phyloP scores from a whole-genome alignment of 2,888 invertebrate species.

The Lithophane socia region DNA sequence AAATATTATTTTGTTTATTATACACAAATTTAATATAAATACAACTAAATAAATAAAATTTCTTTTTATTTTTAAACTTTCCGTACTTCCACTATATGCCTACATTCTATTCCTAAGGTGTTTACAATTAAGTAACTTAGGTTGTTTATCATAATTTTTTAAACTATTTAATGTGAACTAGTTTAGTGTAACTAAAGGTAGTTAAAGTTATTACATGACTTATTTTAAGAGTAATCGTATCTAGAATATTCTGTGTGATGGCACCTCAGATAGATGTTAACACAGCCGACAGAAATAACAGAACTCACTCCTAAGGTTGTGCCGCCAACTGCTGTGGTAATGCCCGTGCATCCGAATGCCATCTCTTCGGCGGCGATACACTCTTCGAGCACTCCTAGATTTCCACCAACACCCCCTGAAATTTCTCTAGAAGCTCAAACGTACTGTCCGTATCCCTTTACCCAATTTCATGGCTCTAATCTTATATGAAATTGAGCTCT shows the following conservation, averaged over 20 bases:
- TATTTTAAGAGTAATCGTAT: slow-evolving; percentile 10
- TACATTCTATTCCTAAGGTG: not conserved
- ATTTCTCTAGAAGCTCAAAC: slow-evolving; percentile 63
- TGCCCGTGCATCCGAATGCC: slow-evolving; percentile 94
- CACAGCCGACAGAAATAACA: slow-evolving; percentile 1
- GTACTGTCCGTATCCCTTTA: slow-evolving; percentile 79
- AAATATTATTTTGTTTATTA: not conserved
- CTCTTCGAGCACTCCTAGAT: slow-evolving; percentile 91
- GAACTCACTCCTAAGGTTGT: slow-evolving; percentile 91
- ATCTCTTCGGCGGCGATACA: slow-evolving; percentile 93
- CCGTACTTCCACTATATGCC: not conserved
- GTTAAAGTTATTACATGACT: not conserved
- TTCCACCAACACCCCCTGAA: slow-evolving; percentile 82
- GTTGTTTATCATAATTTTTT: too few species aligned
- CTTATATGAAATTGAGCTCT: too few species aligned
- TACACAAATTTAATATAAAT: not conserved
- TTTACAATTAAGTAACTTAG: not conserved
- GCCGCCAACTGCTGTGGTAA: slow-evolving; percentile 92
- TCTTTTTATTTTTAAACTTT: not conserved
- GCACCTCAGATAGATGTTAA: slow-evolving; percentile 25
- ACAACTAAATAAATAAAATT: not conserved
- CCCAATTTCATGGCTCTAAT: not conserved
- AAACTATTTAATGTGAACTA: not conserved
- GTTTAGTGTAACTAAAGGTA: not conserved
- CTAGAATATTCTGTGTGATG: slow-evolving; percentile 17